Base-by-base conservation (phyloP, 64 coral and sea anemone genomes). In the Stichodactyla mertensii region DNA sequence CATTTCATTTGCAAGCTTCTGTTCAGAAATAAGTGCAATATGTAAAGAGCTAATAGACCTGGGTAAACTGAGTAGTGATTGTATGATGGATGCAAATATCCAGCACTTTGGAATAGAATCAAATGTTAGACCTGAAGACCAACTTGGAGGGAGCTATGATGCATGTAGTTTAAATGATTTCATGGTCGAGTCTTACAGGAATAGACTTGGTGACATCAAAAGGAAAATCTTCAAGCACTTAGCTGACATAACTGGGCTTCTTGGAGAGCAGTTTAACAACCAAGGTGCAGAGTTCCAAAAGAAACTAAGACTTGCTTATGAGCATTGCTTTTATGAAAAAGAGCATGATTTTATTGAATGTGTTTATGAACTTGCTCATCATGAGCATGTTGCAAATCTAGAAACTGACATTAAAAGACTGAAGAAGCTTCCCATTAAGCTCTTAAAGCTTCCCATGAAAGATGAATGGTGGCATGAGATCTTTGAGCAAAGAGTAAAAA, bases 391-490 rank as follows among this genome's bases (percentile, higher is more conserved):
- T 4, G 82, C 94, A 16, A 92, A 90, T 19, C 66, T 88, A 7
- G 86, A 92, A 64, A 24, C 20, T 22, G 88, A 95, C 62, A 86
- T 99, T 10, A 87, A 83, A 71, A 87, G 90, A 85, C 86, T 99
- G 15, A 87, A 87, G 54, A 88, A 87, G 78, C 82, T 95, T 0
- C 97, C 97, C 7, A 99, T 99, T 7, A 95, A 92, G 59, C 82
- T 94, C n/a, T 78, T 99, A 64, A 87, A 99, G 69, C 82, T 99
- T 16, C 90, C 62, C 7, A 99, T 99, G 97, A 99, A 95, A 78
- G 90, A 95, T 52, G 97, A 99, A 78, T 99, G 97, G 97, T 99
- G 97, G 97, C 66, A 95, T 26, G 88, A 80, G 78, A 79, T 99
- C 51, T 99, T 99, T 89, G 97, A 99, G 5, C 90, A 94, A 87